These are phyloP conservation scores for Morone saxatilis DNA, from an alignment of 2,113 vertebrate species.

Conservation along the genomic window DNA sequence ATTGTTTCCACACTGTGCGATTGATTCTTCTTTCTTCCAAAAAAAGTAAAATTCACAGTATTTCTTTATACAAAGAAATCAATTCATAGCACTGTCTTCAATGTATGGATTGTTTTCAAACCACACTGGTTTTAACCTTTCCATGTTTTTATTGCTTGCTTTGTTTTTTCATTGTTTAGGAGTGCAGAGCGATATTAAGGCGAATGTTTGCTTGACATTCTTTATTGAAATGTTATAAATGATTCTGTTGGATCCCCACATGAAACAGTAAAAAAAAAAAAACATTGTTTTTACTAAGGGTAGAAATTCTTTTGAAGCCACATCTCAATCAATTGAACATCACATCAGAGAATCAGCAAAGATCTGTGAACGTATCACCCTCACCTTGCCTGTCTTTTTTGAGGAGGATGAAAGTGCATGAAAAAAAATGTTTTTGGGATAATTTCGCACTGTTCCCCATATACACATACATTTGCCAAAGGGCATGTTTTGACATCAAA, in stretches of 20 bases:
- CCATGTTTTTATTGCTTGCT: not conserved
- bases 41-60: slow-evolving; percentile 22
- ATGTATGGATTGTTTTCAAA: not conserved
- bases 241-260: slow-evolving; percentile 70
- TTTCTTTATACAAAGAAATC: slow-evolving; percentile 23
- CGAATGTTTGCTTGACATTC: slow-evolving; percentile 25
- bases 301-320: slow-evolving; percentile 69
- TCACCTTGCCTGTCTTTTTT: slow-evolving; percentile 70
- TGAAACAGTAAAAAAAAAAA: slow-evolving; percentile 33
- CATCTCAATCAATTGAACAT: slow-evolving; percentile 69
- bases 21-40: slow-evolving; percentile 37
- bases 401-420: slow-evolving; percentile 70
- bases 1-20: slow-evolving; percentile 50
- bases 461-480: slow-evolving; percentile 74
- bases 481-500: slow-evolving; percentile 85
- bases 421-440: slow-evolving; percentile 49
- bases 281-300: slow-evolving; percentile 32
- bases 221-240: slow-evolving; percentile 52
- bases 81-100: not conserved
- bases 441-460: slow-evolving; percentile 70
- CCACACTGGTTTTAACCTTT: not conserved
- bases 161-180: not conserved
- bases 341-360: slow-evolving; percentile 52
- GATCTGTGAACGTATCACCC: slow-evolving; percentile 61
- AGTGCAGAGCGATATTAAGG: not conserved